Evolutionary conservation across 2,797 vertebrate species (phyloP), one percentile per base, ranked within the genome.

Genomic region (Cottoperca gobio): DNA sequence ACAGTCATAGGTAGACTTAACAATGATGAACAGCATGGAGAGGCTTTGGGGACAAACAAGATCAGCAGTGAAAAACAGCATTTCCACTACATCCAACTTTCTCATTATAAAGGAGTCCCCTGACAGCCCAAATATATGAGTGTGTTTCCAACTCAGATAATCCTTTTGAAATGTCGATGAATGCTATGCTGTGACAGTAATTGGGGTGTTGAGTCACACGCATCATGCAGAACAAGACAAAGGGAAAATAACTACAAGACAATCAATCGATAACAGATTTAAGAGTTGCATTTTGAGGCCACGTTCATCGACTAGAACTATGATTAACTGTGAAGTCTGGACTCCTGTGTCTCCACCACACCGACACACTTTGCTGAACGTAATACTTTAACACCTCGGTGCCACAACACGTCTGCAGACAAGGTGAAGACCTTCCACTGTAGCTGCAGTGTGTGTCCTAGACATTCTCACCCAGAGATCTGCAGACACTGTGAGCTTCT

Each of bases 211-310:
- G 66, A 79, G 70, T 76, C 82, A 84, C 72, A 83, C 60, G 48
- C 62, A 80, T 78, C 89, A 89, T 92, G 91, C 91, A 90, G 23
- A 82, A 88, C 52, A 68, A 84, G 46, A 90, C 79, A 81, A 46
- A 75, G 78, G 71, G 63, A 65, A 26, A 57, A 45, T 35, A 50
- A 83, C 45, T 62, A 4, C 31, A 17, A 74, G 60, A 81, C 70
- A 55, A 55, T 73, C 48, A 26, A 43, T 83, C 43, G 12, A 70
- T 59, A 76, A 79, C 76, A 50, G 59, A 45, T 40, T 71, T 9
- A 55, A 58, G 76, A 86, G 80, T 84, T 88, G 88, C 76, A 82
- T 88, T 79, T 72, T 24, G 54, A 50, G 33, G 26, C 45, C 11
- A 8, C 14, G 74, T 82, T 57, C 4, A 2, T 33, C 31, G 2